These are phyloP conservation scores for Mesoligia furuncula DNA, from an alignment of 2,888 invertebrate genomes.

Conservation along the genomic window DNA sequence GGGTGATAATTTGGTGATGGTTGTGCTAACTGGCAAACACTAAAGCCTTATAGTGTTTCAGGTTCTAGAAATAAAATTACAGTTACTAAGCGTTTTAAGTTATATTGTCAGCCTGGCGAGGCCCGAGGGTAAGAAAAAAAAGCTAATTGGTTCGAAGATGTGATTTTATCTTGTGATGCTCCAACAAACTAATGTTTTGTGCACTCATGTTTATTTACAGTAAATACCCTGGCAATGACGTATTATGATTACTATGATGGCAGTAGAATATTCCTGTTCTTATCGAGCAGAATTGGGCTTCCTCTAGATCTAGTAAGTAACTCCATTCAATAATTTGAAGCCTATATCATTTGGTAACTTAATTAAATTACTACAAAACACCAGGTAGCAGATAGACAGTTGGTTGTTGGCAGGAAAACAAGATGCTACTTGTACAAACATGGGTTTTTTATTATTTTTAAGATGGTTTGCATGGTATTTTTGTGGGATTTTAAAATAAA, in stretches of 20 bases:
- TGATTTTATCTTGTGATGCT: neutral
- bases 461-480: neutral
- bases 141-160: constrained; percentile 4
- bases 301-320: constrained; percentile 94
- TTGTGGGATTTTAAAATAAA: too few species aligned
- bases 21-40: constrained; percentile 56
- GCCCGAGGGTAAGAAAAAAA: constrained; percentile 31
- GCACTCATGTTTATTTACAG: constrained; percentile 54
- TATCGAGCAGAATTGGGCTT: constrained; percentile 92
- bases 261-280: constrained; percentile 92
- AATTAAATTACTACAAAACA: neutral
- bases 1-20: constrained; percentile 37
- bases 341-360: neutral
- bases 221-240: constrained; percentile 63
- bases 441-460: neutral
- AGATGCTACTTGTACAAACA: neutral
- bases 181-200: neutral
- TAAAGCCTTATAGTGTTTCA: constrained; percentile 58
- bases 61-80: constrained; percentile 55
- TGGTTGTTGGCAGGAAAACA: neutral
- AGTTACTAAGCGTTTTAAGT: constrained; percentile 20
- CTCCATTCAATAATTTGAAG: neutral
- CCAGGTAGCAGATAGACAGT: neutral
- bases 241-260: constrained; percentile 92
- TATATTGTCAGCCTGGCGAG: constrained; percentile 23